Evolutionary conservation across 1,140 invertebrate species (phyloP), one percentile per base, ranked within the genome.

Genomic region (Pseudachorutes palmiensis): DNA sequence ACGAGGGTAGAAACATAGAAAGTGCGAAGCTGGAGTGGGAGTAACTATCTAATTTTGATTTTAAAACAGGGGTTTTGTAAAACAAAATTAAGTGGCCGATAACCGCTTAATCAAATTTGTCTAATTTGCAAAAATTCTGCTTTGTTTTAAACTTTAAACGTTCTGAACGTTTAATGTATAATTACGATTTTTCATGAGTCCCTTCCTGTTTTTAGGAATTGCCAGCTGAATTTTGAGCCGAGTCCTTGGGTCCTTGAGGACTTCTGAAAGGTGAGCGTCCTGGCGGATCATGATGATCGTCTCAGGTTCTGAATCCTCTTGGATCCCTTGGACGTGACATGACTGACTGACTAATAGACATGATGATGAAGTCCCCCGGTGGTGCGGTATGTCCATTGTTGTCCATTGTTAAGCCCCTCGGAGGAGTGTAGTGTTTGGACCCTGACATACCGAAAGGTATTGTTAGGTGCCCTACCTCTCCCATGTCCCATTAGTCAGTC

Each of bases 291-390:
- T n/a, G n/a, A n/a, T n/a, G n/a, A n/a, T n/a, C n/a, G n/a, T n/a
- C n/a, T n/a, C n/a, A n/a, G n/a, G n/a, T n/a, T n/a, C n/a, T n/a
- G n/a, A n/a, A n/a, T n/a, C n/a, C n/a, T n/a, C n/a, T n/a, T 24
- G 9, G 45, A 22, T 33, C 26, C 5, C 28, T 22, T 61, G 32
- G 29, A 61, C 59, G 59, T 61, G 59, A 61, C 59, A 61, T 61
- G 59, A 61, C 59, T 61, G 59, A 61, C 28, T 33, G 29, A 22
- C 29, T 45, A 45, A 45, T 45, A 45, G 36, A 45, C 36, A 9
- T 45, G 9, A 45, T 45, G 36, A 45, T 45, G 36, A 45, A 45
- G 36, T 45, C 36, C 36, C n/a, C n/a, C n/a, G n/a, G n/a, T n/a
- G n/a, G n/a, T n/a, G n/a, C n/a, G n/a, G n/a, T n/a, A n/a, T n/a